These are phyloP conservation scores for Malthinus seriepunctatus DNA, from an alignment of 2,888 invertebrate genomes.

Conservation along the genomic window DNA sequence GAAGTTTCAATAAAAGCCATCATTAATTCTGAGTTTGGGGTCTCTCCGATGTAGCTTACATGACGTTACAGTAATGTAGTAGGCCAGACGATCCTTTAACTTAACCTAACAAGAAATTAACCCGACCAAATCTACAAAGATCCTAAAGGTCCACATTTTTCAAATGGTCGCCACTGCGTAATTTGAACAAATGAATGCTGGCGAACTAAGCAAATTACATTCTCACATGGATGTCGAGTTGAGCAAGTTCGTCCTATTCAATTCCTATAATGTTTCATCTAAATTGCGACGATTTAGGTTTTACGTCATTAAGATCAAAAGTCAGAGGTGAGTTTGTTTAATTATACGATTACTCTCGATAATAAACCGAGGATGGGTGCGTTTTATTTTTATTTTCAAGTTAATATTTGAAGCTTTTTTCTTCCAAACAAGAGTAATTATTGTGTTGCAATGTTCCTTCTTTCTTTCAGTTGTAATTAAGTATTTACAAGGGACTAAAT, in stretches of 20 bases:
- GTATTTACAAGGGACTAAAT: too few relatives aligned
- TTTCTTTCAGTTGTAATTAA: too few relatives aligned
- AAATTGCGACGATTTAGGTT: slow-evolving; percentile 34
- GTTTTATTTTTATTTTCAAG: too few relatives aligned
- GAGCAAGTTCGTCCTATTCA: slow-evolving; percentile 23
- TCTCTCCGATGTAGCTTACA: slow-evolving; percentile 43
- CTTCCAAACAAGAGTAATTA: too few relatives aligned
- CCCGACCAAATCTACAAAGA: slow-evolving; percentile 1
- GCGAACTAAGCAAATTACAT: slow-evolving; percentile 69
- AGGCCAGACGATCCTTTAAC: slow-evolving; percentile 29
- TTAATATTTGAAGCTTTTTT: too few relatives aligned
- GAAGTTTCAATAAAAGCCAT: slow-evolving; percentile 72
- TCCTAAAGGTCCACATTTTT: slow-evolving; percentile 25
- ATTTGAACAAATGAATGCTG: slow-evolving; percentile 70
- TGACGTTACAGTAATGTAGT: slow-evolving; percentile 43
- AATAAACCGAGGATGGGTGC: neutral
- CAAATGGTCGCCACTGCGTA: slow-evolving; percentile 53
- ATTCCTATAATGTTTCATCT: slow-evolving; percentile 30
- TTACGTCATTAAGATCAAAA: slow-evolving; percentile 31
- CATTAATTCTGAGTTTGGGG: slow-evolving; percentile 66
- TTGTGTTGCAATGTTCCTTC: too few relatives aligned
- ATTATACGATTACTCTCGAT: slow-evolving; percentile 18
- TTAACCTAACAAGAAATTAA: slow-evolving; percentile 1
- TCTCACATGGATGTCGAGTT: slow-evolving; percentile 52
- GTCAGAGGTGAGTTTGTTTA: slow-evolving; percentile 17